Evolutionary conservation across 2,113 vertebrate species (phyloP), one percentile per base, ranked within the genome.

Genomic region (Megalops atlanticus): DNA sequence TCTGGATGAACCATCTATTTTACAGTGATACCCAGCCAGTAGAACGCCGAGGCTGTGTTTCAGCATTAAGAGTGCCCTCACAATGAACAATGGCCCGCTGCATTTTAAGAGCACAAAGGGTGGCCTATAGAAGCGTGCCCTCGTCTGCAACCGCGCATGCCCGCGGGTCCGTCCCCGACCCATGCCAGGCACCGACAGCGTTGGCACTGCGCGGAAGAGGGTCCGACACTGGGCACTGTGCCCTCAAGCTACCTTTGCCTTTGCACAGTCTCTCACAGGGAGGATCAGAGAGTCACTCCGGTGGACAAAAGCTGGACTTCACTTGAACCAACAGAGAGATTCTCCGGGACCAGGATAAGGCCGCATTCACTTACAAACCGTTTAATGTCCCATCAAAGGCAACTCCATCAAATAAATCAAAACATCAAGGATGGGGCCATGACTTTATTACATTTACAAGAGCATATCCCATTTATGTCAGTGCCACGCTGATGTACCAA

Each of bases 181-280:
- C 84, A 90, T 88, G 90, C 89, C 90, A 92, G 92, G 91, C 88
- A 89, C 90, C 83, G 84, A 88, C 89, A 90, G 88, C 79, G 85
- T 86, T 89, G 86, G 86, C 82, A 80, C 77, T 71, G 84, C 81
- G 79, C 41, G 80, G 85, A 43, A 71, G 78, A 83, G 83, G 80
- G 31, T 69, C 72, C 80, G 33, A 40, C 24, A 11, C 18, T 24
- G 5, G 58, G 58, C 58, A 31, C 2, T 27, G 24, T 64, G 58
- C n/a, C 58, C 58, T 64, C 58, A 31, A 24, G 4, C 58, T 64
- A 64, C n/a, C 58, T 31, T 31, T n/a, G n/a, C n/a, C 6, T 64
- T n/a, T n/a, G 31, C n/a, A 64, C 3, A 52, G 12, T 18, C 49
- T 18, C 49, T 18, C 49, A 52, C 14, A 52, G 49, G 21, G 7